phyloP scores from a whole-genome alignment of 2,888 invertebrate species.

The Sericinus montela region DNA sequence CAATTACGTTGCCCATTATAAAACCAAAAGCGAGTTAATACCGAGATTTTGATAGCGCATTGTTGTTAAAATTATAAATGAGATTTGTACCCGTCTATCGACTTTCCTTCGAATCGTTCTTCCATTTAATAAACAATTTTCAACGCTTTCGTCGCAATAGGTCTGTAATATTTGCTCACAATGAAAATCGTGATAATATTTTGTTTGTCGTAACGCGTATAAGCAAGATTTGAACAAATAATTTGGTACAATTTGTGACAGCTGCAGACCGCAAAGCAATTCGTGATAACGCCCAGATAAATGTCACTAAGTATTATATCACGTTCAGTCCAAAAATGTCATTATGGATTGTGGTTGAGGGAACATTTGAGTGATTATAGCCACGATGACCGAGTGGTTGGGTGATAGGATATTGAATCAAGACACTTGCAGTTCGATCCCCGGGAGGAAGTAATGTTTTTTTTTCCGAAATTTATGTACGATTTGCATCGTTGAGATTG shows the following conservation, averaged over 20 bases:
- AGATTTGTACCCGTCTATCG: constrained; percentile 21
- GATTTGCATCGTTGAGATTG: too few species aligned
- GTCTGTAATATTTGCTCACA: constrained; percentile 46
- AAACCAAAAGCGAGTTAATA: constrained; percentile 13
- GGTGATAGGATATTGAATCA: too few species aligned
- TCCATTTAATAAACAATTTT: constrained; percentile 58
- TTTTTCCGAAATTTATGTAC: too few species aligned
- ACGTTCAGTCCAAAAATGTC: constrained; percentile 2
- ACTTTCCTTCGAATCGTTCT: constrained; percentile 49
- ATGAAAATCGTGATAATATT: constrained; percentile 48
- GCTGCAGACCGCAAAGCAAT: constrained; percentile 5
- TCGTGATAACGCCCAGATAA: constrained; percentile 8
- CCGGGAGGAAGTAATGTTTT: too few species aligned
- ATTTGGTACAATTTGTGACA: constrained; percentile 17
- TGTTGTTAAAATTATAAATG: constrained; percentile 18
- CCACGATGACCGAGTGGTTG: too few species aligned
- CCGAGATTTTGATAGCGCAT: constrained; percentile 15
- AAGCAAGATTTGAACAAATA: constrained; percentile 16
- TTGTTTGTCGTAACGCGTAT: constrained; percentile 3
- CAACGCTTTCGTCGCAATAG: constrained; percentile 58
- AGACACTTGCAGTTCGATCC: too few species aligned
- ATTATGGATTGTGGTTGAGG: not conserved
- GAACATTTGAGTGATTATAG: too few species aligned
- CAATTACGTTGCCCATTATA: constrained; percentile 17
- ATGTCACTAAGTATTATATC: not conserved